Evolutionary conservation across 1,140 invertebrate genomes (phyloP).

Genomic region (Calliphora vicina): DNA sequence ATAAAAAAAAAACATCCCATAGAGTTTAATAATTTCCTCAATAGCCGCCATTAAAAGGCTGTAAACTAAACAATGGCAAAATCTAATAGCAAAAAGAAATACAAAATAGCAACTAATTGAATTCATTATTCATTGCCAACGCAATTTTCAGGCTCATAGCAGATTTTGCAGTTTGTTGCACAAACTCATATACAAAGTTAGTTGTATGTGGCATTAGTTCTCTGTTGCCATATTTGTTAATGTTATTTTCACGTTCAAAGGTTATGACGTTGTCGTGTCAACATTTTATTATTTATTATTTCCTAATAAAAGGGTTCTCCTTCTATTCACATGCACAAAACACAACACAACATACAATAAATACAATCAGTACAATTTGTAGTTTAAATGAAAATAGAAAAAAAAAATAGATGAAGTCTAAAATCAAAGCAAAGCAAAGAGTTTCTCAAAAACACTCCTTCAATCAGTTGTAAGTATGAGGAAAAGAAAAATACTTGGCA

Average conservation of each 20-base stretch:
- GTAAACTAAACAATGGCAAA: too few relatives aligned
- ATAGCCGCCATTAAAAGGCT: too few relatives aligned
- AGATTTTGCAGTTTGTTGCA: too few relatives aligned
- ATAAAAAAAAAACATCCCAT: too few relatives aligned
- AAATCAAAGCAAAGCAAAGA: conserved; percentile 11
- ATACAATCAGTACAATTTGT: neutral
- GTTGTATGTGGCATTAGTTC: neutral
- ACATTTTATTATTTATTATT: conserved; percentile 62
- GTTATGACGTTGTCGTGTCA: conserved; percentile 63
- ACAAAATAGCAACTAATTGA: conserved; percentile 50
- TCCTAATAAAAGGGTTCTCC: conserved; percentile 38
- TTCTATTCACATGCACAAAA: neutral
- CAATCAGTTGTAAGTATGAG: conserved; percentile 16
- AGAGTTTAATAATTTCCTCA: too few relatives aligned
- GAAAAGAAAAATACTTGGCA: neutral
- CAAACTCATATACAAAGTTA: too few relatives aligned
- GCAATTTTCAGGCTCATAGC: conserved; percentile 25
- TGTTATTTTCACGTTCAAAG: conserved; percentile 59
- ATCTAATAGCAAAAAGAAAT: neutral
- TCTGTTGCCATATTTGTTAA: conserved; percentile 6
- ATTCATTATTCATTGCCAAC: conserved; percentile 44
- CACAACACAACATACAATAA: neutral
- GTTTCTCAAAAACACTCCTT: conserved; percentile 6
- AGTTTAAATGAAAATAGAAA: neutral
- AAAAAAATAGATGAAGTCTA: neutral